These are phyloP conservation scores for Pseudochaenichthys georgianus DNA, from an alignment of 2,797 vertebrate genomes.

Conservation along the genomic window DNA sequence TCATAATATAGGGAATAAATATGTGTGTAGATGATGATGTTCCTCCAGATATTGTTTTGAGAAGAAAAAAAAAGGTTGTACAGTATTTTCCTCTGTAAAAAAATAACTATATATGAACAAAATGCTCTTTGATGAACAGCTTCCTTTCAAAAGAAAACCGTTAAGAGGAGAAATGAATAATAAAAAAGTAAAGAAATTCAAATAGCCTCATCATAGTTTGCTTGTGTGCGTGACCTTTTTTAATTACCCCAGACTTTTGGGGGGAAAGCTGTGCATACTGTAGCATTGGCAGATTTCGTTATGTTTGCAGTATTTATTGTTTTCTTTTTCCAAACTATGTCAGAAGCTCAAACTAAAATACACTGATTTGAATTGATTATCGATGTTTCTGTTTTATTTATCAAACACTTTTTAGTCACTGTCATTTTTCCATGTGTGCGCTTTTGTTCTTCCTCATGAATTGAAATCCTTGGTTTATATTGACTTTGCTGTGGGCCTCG, in stretches of 20 bases:
- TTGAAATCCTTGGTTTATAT: slow-evolving; percentile 77
- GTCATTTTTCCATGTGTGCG: slow-evolving; percentile 87
- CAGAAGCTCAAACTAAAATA: slow-evolving; percentile 80
- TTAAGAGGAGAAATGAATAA: slow-evolving; percentile 85
- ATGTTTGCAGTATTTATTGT: slow-evolving; percentile 66
- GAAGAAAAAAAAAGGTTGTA: slow-evolving; percentile 89
- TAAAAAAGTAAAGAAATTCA: slow-evolving; percentile 86
- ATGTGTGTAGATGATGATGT: slow-evolving; percentile 86
- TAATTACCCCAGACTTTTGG: slow-evolving; percentile 69
- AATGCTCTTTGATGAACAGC: slow-evolving; percentile 90
- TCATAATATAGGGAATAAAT: slow-evolving; percentile 83
- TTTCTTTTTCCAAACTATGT: slow-evolving; percentile 81
- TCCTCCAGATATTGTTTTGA: slow-evolving; percentile 87
- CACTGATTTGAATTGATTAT: slow-evolving; percentile 85
- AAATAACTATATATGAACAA: slow-evolving; percentile 95
- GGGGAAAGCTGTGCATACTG: slow-evolving; percentile 75
- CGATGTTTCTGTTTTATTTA: slow-evolving; percentile 89
- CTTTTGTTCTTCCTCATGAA: slow-evolving; percentile 71
- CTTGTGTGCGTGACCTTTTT: slow-evolving; percentile 84
- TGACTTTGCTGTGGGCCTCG: slow-evolving; percentile 84
- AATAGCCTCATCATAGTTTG: slow-evolving; percentile 86
- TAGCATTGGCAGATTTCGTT: slow-evolving; percentile 86
- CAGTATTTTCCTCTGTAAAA: slow-evolving; percentile 99
- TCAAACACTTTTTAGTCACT: slow-evolving; percentile 77
- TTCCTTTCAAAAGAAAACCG: slow-evolving; percentile 88